Base-by-base conservation (phyloP, 2,113 vertebrate genomes). In the Spheniscus mendiculus region DNA sequence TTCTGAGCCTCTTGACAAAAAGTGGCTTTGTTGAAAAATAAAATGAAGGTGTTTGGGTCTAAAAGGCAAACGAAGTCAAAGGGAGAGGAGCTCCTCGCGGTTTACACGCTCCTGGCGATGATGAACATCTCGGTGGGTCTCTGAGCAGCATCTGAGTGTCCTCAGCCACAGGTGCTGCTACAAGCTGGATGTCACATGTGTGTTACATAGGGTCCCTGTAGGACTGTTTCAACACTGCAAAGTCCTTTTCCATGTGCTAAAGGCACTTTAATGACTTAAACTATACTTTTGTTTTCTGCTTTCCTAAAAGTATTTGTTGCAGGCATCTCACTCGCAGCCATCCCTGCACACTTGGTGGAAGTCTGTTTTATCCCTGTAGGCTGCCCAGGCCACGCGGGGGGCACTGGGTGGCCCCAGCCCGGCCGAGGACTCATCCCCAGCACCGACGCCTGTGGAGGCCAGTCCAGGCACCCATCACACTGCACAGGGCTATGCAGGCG, bases 301-400 rank as follows among this genome's bases (percentile, higher is more conserved):
- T 36, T 56, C 25, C 42, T n/a, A 8, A 1, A 55, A 9, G 32
- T 42, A 12, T 26, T 42, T 40, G 13, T 27, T 9, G 4, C 12
- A n/a, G 26, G 30, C 30, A 15, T 42, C 56, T 26, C 13, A 17
- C 47, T 18, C 0, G 2, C 30, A 22, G 56, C 27, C 3, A 0
- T 19, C 18, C 22, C 49, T 0, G 3, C 0, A 2, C 29, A 8
- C 50, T 40, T 3, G 1, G 6, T 15, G 7, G 21, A 18, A 58
- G 8, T 12, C 29, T 18, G 22, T 9, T 71, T 47, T 8, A 40
- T 15, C 66, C 15, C 49, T 6, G n/a, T 5, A 10, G 29, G 66
- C 58, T 49, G 29, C 49, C 29, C 34, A 12, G 12, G 38, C 21
- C 34, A 7, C 0, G 3, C 2, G 0, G 23, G 9, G 47, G 5